Conservation (phyloP, 2,888 invertebrate genomes). For the Pantelozetes paolii region DNA sequence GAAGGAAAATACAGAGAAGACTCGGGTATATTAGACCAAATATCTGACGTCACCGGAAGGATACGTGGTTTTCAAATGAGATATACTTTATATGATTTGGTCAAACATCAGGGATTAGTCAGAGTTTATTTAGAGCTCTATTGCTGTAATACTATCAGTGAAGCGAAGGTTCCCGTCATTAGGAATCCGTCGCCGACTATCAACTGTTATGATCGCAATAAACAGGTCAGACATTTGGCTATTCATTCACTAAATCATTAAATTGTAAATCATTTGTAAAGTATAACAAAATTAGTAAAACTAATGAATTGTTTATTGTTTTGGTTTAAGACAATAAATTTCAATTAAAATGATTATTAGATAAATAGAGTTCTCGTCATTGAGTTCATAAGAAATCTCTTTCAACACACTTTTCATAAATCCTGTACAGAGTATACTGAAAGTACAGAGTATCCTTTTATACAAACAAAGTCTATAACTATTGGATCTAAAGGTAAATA, state of each 20-base stretch:
- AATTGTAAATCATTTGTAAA: too few relatives aligned
- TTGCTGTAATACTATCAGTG: constrained; percentile 66
- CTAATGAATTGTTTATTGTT: too few relatives aligned
- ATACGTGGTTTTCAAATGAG: constrained; percentile 66
- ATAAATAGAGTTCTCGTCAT: too few relatives aligned
- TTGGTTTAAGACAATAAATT: too few relatives aligned
- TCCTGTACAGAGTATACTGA: too few relatives aligned
- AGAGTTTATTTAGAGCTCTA: constrained; percentile 68
- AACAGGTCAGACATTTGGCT: constrained; percentile 51
- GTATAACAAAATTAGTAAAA: too few relatives aligned
- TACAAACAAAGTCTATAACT: too few relatives aligned
- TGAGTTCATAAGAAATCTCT: too few relatives aligned
- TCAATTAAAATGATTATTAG: too few relatives aligned
- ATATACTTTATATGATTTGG: constrained; percentile 43
- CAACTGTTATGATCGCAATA: constrained; percentile 72
- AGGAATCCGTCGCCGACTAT: constrained; percentile 52
- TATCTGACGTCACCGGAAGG: constrained; percentile 66
- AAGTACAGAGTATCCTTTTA: too few relatives aligned
- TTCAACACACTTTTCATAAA: too few relatives aligned
- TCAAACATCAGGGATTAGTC: constrained; percentile 50
- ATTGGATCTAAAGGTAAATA: too few relatives aligned
- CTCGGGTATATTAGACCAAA: constrained; percentile 66
- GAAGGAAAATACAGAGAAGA: constrained; percentile 65
- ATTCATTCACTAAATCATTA: neutral
- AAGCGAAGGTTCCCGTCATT: constrained; percentile 54